Evolutionary conservation across 2,888 invertebrate genomes (phyloP).

Genomic region (Sinelater perroti): DNA sequence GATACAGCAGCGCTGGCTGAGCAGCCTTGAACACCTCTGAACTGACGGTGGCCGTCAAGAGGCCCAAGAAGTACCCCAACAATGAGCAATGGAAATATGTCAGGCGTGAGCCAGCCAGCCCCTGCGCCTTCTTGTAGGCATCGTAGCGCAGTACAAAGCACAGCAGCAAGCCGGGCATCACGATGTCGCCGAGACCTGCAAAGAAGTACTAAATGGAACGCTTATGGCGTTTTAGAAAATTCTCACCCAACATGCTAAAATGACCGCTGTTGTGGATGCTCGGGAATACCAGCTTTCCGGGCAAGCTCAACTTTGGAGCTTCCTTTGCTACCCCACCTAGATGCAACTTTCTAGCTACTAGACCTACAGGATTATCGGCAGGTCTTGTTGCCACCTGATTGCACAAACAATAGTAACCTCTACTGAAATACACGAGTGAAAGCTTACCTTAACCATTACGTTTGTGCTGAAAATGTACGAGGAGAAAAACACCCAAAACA

Average conservation of each 20-base stretch:
- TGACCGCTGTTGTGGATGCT: constrained; percentile 96
- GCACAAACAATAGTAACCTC: neutral
- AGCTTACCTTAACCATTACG: constrained; percentile 88
- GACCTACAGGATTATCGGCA: constrained; percentile 91
- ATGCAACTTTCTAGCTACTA: constrained; percentile 92
- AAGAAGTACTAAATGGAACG: constrained; percentile 51
- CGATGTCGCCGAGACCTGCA: constrained; percentile 78
- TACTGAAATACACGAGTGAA: too few species aligned
- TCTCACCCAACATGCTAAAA: constrained; percentile 88
- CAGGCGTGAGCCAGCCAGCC: constrained; percentile 65
- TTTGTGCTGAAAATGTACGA: constrained; percentile 98
- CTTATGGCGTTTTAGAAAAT: neutral
- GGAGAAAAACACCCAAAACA: constrained; percentile 99
- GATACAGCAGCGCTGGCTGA: constrained; percentile 95
- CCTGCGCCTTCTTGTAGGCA: constrained; percentile 93
- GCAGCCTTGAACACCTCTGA: constrained; percentile 98
- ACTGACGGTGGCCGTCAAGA: constrained; percentile 96
- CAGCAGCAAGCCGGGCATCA: constrained; percentile 94
- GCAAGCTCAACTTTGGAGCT: constrained; percentile 93
- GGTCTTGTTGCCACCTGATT: constrained; percentile 76
- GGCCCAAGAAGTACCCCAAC: constrained; percentile 94
- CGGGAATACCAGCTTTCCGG: constrained; percentile 96
- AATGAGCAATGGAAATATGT: constrained; percentile 99
- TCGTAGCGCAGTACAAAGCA: constrained; percentile 98
- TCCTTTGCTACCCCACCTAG: constrained; percentile 90